These are phyloP conservation scores for Bombylius major DNA, from an alignment of 2,888 invertebrate genomes.

Conservation along the genomic window DNA sequence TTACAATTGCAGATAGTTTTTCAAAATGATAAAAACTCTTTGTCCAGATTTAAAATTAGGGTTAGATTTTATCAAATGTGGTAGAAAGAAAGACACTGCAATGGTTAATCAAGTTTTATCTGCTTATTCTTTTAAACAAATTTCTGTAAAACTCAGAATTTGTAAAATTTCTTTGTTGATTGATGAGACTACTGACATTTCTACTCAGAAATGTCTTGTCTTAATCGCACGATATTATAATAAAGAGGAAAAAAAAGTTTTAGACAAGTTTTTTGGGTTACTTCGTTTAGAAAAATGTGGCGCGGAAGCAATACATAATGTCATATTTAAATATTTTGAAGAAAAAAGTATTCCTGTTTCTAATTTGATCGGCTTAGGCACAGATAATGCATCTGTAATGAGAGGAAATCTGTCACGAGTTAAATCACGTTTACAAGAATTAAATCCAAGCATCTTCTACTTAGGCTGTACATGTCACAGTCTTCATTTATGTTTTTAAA, in stretches of 20 bases:
- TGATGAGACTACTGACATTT: constrained; percentile 7
- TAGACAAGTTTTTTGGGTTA: constrained; percentile 4
- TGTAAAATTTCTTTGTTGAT: neutral
- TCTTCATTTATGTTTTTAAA: constrained; percentile 3
- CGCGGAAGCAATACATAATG: constrained; percentile 4
- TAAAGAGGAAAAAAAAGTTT: neutral
- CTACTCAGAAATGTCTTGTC: constrained; percentile 2
- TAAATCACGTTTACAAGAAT: constrained; percentile 13
- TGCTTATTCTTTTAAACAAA: no score
- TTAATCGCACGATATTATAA: constrained; percentile 3
- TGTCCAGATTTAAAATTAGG: no score
- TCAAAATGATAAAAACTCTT: neutral
- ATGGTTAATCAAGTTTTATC: no score
- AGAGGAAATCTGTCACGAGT: constrained; percentile 17
- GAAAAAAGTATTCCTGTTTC: constrained; percentile 5
- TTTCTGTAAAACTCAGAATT: no score
- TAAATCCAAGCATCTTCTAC: constrained; percentile 18
- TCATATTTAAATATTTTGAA: neutral
- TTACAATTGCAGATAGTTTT: constrained; percentile 5
- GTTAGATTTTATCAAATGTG: no score
- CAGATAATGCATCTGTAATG: constrained; percentile 20
- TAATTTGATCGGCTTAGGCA: constrained; percentile 19
- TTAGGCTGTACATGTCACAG: constrained; percentile 21
- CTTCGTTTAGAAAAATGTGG: neutral
- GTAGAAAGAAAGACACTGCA: no score